Evolutionary conservation across 2,888 invertebrate species (phyloP).

Genomic region (Dexiosoma caninum): DNA sequence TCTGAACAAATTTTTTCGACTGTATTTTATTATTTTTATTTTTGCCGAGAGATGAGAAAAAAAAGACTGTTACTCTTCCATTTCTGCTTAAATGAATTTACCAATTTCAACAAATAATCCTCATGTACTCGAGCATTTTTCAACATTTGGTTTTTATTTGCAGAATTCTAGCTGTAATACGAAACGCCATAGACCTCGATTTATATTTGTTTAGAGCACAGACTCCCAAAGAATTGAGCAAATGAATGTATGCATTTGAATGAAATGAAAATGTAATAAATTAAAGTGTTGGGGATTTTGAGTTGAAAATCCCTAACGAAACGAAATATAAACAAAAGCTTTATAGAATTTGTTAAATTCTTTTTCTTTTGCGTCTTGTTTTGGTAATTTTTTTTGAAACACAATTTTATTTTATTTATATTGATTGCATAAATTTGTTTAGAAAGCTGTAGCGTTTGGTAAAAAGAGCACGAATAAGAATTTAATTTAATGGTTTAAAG

Average conservation of each 20-base stretch:
- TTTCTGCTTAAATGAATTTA: slow-evolving; percentile 50
- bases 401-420: slow-evolving; percentile 31
- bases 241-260: no score
- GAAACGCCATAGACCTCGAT: slow-evolving; percentile 48
- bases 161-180: background rate
- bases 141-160: background rate
- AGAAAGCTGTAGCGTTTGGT: slow-evolving; percentile 4
- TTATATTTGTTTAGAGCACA: slow-evolving; percentile 46
- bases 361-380: background rate
- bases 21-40: background rate
- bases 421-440: slow-evolving; percentile 23
- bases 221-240: slow-evolving; percentile 29
- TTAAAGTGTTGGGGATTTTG: slow-evolving; percentile 71
- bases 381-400: background rate
- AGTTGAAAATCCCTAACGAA: slow-evolving; percentile 35
- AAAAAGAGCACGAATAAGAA: background rate
- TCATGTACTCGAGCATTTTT: background rate
- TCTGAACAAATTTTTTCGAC: background rate
- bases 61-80: slow-evolving; percentile 41
- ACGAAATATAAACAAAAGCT: slow-evolving; percentile 1
- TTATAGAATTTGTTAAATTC: background rate
- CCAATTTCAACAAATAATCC: slow-evolving; percentile 46
- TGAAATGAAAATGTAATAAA: slow-evolving; percentile 72
- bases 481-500: no score
- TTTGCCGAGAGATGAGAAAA: slow-evolving; percentile 20